A percentile compares a stretch with the other conserved stretches of the same genome.
phyloP scores from a whole-genome alignment of 30 jellyfish, hydroid and myxozoan species.

The Cassiopea xamachana region DNA sequence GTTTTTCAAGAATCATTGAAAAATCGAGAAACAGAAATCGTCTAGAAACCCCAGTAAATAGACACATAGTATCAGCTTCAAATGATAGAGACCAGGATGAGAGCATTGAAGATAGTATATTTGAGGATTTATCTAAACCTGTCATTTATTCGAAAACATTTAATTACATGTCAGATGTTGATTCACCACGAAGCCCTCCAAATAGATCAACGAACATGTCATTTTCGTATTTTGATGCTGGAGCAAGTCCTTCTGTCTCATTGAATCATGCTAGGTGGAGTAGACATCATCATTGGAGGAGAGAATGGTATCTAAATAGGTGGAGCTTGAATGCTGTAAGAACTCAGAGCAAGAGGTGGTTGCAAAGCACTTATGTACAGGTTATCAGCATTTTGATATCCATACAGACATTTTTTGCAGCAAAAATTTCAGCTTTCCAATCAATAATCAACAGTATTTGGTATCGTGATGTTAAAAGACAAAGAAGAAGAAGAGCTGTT shows the following conservation, averaged over 20 bases:
- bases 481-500: conserved; percentile 9
- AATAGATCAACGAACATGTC: conserved; percentile 11
- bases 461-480: background rate
- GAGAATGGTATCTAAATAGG: conserved; percentile 72
- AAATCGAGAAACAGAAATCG: background rate
- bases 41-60: background rate
- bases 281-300: conserved; percentile 59
- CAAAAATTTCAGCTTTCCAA: background rate
- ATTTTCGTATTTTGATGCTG: conserved; percentile 1
- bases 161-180: conserved; percentile 28
- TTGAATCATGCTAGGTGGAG: conserved; percentile 77
- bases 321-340: conserved; percentile 15
- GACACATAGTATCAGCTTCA: background rate
- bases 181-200: conserved; percentile 5
- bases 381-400: background rate
- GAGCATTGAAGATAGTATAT: conserved; percentile 44
- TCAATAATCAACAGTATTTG: background rate
- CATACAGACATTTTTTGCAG: background rate
- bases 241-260: background rate
- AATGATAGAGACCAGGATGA: background rate
- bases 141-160: conserved; percentile 25
- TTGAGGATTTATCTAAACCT: conserved; percentile 59
- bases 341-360: conserved; percentile 6
- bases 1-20: conserved; percentile 1
- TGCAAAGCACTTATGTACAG: background rate